These are phyloP conservation scores for Pseudorasbora parva DNA, from an alignment of 2,113 vertebrate genomes.

Conservation along the genomic window DNA sequence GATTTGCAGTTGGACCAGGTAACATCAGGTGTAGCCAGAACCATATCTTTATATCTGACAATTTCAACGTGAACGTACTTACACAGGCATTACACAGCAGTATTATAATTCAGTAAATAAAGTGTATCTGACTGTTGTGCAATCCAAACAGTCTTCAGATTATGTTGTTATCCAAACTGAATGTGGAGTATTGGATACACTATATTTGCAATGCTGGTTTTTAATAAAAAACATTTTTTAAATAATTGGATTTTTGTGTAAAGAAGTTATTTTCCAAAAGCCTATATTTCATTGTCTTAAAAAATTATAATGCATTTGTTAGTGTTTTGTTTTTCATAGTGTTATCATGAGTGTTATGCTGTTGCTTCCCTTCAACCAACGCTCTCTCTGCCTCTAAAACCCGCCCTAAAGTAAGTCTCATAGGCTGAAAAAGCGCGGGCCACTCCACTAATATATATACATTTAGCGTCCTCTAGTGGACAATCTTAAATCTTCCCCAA, in stretches of 20 bases:
- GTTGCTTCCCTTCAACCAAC: too few relatives aligned
- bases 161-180: neutral
- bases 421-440: neutral
- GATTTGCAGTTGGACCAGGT: neutral
- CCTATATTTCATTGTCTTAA: too few relatives aligned
- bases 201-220: slow-evolving; percentile 56
- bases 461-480: neutral
- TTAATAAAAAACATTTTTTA: slow-evolving; percentile 61
- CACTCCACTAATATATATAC: too few relatives aligned
- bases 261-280: neutral
- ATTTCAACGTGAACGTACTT: neutral
- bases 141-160: slow-evolving; percentile 10
- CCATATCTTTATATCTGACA: neutral
- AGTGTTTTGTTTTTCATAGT: too few relatives aligned
- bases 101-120: slow-evolving; percentile 18
- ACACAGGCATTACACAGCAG: slow-evolving; percentile 8
- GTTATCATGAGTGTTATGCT: too few relatives aligned
- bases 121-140: neutral
- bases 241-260: neutral
- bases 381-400: neutral
- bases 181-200: neutral
- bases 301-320: too few relatives aligned
- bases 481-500: neutral
- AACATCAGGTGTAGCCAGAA: neutral
- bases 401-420: neutral